Evolutionary conservation across 92 coral and sea anemone genomes (phyloP), one percentile per base, ranked within the genome.

Genomic region (Zoanthus sociatus): DNA sequence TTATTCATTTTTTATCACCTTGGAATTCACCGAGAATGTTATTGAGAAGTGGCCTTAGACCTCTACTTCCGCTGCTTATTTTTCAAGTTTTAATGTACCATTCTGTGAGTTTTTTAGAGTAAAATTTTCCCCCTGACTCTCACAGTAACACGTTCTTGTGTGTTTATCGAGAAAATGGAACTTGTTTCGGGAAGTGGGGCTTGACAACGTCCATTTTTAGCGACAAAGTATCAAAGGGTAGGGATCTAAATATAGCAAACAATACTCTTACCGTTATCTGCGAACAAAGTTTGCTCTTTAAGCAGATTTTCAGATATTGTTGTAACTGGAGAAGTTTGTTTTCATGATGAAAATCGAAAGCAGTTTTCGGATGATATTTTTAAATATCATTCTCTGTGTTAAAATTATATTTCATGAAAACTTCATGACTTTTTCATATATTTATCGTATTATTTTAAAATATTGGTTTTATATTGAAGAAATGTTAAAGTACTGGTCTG

Each of bases 131-230:
- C 26, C 20, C 58, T 21, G 6, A 67, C 58, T 64, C 58, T 47
- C 3, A 67, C 58, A 79, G 9, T 31, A 63, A 50, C 47, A 31
- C 4, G 42, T 37, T 11, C 45, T 18, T 16, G 63, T 81, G 61
- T 64, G 75, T 81, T 21, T 81, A 64, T 81, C 73, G 42, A 61
- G 75, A 58, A 21, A 44, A 48, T 30, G 70, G 53, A 66, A 21
- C 44, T 47, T 66, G 85, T 66, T n/a, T 81, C 66, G 85, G 45
- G 31, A 15, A 64, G 75, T 67, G 58, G 31, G 63, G 61, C 92
- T 87, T 89, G 86, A 93, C 92, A 86, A 84, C 86, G 83, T 94
- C 77, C 84, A 93, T 94, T 91, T 91, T 94, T 94, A 93, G 91
- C 94, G 95, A 87, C 87, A 82, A 83, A 73, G 87, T 50, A 7